phyloP scores from a whole-genome alignment of 1,140 invertebrate genomes.

The Lepidostoma basale region DNA sequence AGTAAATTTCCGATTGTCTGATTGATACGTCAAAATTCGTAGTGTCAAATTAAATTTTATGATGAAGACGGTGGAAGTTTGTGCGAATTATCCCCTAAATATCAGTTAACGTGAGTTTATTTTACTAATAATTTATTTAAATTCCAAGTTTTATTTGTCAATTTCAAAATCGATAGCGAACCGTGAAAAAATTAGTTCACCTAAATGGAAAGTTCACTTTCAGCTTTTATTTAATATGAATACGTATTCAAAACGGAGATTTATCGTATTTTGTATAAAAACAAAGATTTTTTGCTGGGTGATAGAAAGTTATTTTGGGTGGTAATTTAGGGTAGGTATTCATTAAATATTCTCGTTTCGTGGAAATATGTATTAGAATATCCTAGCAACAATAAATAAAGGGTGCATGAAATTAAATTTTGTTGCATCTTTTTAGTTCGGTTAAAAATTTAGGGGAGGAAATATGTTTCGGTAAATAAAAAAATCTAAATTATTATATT shows the following conservation, averaged over 20 bases:
- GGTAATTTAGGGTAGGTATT: neutral
- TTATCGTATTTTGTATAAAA: neutral
- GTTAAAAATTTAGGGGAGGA: too few relatives aligned
- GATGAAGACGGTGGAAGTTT: conserved; percentile 17
- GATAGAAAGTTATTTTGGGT: too few relatives aligned
- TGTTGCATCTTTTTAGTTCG: too few relatives aligned
- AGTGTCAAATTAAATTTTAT: conserved; percentile 21
- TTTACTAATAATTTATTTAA: neutral
- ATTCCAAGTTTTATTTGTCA: neutral
- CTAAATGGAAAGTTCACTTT: conserved; percentile 6
- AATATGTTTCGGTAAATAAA: too few relatives aligned
- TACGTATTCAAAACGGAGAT: neutral
- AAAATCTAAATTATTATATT: too few relatives aligned
- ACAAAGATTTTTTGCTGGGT: neutral
- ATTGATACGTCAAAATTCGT: conserved; percentile 21
- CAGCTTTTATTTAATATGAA: neutral
- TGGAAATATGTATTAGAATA: conserved; percentile 9
- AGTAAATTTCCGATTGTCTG: conserved; percentile 10
- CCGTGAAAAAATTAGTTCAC: conserved; percentile 6
- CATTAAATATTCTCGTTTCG: neutral
- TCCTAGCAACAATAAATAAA: conserved; percentile 19
- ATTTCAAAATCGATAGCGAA: conserved; percentile 15
- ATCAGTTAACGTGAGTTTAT: conserved; percentile 26
- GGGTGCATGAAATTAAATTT: conserved; percentile 11
- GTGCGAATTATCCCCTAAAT: neutral